Base-by-base conservation (phyloP, 2,888 invertebrate species). In the Diadromus collaris region DNA sequence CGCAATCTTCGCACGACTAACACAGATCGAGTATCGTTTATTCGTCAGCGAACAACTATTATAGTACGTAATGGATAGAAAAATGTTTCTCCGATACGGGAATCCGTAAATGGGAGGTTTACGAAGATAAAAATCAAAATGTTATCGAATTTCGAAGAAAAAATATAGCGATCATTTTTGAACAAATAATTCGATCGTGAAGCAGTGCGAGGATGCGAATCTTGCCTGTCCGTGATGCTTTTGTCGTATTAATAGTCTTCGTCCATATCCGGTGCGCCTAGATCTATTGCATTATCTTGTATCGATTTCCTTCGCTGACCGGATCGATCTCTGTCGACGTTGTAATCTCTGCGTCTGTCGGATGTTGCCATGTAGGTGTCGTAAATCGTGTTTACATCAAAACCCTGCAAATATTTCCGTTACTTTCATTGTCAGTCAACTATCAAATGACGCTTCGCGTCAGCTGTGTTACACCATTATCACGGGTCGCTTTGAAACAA, bases 361-460 rank as follows among this genome's bases (percentile, higher is more conserved):
- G 79, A 75, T 16, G 78, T 76, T 7, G 80, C 78, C n/a, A 79
- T 78, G 60, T 83, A 84, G 16, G 82, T 82, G 38, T 84, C 82
- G 74, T 84, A 84, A 76, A 84, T 75, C 27, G 76, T 64, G 46
- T 84, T 80, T 4, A 80, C 76, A 67, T 83, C 81, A 21, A 84
- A 64, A 48, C 82, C 83, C 84, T 84, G 60, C 21, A 76, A 78
- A 63, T n/a, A 56, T 56, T 29, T 29, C 16, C 9, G 9, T 56
- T 16, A 29, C 16, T 56, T 27, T 2, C 10, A 16, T 54, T 6
- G 21, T 24, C 27, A 27, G 27, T 54, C 1, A 27, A 16, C 27
- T 4, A 27, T 54, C 54, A 1, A 16, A 21, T 2, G 27, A 1
- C 9, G 13, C 16, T 24, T 41, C 13, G 1, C 4, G 13, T 16